Conservation (phyloP, 1,140 invertebrate genomes). For the Planococcus citri region DNA sequence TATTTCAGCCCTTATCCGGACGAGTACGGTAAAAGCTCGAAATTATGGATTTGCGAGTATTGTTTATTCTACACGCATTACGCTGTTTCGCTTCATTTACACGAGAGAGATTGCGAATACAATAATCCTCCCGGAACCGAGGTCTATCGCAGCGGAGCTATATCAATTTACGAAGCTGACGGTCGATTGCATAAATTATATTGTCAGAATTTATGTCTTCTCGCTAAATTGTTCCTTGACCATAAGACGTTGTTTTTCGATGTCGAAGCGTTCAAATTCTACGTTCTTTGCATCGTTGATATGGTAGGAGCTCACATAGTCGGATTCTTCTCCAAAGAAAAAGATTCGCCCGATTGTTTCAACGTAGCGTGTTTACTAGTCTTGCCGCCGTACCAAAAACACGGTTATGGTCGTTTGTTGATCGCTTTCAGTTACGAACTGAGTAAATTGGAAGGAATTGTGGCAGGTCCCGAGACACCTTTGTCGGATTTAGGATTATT, state of each 20-base stretch:
- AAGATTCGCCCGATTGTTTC: conserved; percentile 95
- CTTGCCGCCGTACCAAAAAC: conserved; percentile 90
- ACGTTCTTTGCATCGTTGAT: conserved; percentile 89
- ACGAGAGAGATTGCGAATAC: conserved; percentile 67
- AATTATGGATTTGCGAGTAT: conserved; percentile 95
- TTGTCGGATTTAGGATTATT: conserved; percentile 91
- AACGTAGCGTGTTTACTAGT: conserved; percentile 97
- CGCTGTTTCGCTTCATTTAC: conserved; percentile 79
- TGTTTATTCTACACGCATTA: conserved; percentile 94
- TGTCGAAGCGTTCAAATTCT: conserved; percentile 94
- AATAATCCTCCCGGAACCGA: conserved; percentile 79
- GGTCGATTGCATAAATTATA: conserved; percentile 86
- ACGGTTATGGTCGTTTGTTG: conserved; percentile 95
- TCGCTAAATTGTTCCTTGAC: conserved; percentile 92
- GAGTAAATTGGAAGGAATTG: conserved; percentile 78
- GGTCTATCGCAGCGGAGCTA: conserved; percentile 82
- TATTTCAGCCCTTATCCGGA: conserved; percentile 98
- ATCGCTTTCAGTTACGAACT: conserved; percentile 91
- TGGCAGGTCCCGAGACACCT: conserved; percentile 96
- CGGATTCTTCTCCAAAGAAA: conserved; percentile 98
- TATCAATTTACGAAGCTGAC: conserved; percentile 83
- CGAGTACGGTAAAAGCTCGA: conserved; percentile 87
- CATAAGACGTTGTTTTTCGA: conserved; percentile 97
- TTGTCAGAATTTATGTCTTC: conserved; percentile 88
- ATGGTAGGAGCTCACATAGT: conserved; percentile 88